Evolutionary conservation across 2,797 vertebrate genomes (phyloP).

Genomic region (Orestias chungarensis): DNA sequence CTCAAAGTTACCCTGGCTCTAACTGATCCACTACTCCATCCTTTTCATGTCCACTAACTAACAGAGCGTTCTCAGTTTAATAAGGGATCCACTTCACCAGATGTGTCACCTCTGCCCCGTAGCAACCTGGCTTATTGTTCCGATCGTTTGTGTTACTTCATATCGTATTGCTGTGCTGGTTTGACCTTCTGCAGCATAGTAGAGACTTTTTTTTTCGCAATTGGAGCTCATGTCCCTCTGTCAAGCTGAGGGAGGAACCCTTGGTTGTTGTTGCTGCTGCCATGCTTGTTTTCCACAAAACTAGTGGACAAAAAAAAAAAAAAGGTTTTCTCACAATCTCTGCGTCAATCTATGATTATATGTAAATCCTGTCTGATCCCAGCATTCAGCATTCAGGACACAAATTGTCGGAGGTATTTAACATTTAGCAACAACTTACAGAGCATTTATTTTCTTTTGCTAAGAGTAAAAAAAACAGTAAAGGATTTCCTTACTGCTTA

Average conservation of each 20-base stretch:
- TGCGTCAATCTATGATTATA: slow-evolving; percentile 7
- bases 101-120: neutral
- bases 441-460: neutral
- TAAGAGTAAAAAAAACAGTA: neutral
- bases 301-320: neutral
- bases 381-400: neutral
- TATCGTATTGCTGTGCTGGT: slow-evolving; percentile 4
- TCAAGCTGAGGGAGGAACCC: slow-evolving; percentile 4
- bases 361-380: slow-evolving; percentile 21
- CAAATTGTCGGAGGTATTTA: neutral
- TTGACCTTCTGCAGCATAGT: slow-evolving; percentile 9
- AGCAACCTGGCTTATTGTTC: neutral
- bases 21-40: neutral
- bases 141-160: slow-evolving; percentile 3
- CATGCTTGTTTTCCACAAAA: slow-evolving; percentile 12
- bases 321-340: slow-evolving; percentile 6
- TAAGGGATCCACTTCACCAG: neutral
- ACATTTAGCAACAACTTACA: neutral
- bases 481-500: neutral
- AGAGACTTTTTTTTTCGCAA: slow-evolving; percentile 12
- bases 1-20: neutral
- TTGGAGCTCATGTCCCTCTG: slow-evolving; percentile 20
- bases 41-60: neutral
- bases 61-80: neutral
- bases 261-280: slow-evolving; percentile 10